Percentiles rank a stretch among this genome's conserved stretches.
phyloP scores from a whole-genome alignment of 2,113 vertebrate genomes.

The Otis tarda region DNA sequence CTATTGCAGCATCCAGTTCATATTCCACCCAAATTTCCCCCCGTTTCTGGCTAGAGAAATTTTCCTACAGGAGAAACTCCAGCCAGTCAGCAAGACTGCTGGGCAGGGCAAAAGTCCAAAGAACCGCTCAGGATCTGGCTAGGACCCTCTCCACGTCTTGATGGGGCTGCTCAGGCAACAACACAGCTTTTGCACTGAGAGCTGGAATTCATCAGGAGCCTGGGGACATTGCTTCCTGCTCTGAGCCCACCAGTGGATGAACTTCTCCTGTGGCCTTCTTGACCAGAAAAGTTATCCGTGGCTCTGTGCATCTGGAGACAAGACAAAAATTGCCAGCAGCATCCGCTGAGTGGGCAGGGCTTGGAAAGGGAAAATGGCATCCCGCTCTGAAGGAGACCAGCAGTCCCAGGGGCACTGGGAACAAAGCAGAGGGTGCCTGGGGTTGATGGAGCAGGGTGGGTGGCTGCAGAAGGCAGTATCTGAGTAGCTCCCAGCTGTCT shows the following conservation, averaged over 20 bases:
- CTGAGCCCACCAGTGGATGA: neutral
- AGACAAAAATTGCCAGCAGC: neutral
- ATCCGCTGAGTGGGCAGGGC: neutral
- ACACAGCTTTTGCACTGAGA: neutral
- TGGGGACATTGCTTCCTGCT: neutral
- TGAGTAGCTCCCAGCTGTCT: neutral
- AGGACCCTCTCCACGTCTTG: neutral
- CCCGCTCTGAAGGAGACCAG: neutral
- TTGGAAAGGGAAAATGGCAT: neutral
- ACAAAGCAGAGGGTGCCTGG: neutral
- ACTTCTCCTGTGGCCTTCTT: neutral
- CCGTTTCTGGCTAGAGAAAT: constrained; percentile 45
- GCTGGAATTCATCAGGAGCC: constrained; percentile 21
- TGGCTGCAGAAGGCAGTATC: neutral
- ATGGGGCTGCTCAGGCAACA: constrained; percentile 43
- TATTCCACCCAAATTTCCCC: constrained; percentile 21
- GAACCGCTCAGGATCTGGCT: neutral
- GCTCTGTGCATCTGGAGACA: neutral
- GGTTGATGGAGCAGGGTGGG: neutral
- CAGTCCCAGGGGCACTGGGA: neutral
- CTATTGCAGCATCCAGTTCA: constrained; percentile 37
- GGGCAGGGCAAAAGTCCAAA: constrained; percentile 37
- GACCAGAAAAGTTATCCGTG: neutral
- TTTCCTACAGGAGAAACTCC: constrained; percentile 52
- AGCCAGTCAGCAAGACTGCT: constrained; percentile 26